Percentiles rank a stretch among this genome's conserved stretches.
phyloP scores from a whole-genome alignment of 2,113 vertebrate genomes.

The Cebus imitator region DNA sequence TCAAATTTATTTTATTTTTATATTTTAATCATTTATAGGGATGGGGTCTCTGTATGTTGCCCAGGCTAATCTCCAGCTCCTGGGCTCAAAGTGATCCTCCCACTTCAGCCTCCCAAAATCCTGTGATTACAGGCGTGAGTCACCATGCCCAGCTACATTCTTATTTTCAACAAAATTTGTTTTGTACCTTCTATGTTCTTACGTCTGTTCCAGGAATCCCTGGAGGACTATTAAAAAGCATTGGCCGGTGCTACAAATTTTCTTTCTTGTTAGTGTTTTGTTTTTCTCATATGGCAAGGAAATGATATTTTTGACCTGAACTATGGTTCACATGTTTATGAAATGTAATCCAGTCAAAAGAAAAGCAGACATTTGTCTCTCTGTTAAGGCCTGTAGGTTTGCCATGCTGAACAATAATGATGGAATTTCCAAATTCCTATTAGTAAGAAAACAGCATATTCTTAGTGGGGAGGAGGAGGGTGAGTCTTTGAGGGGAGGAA shows the following conservation, averaged over 20 bases:
- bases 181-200: constrained; percentile 34
- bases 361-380: constrained; percentile 71
- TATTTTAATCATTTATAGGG: too few relatives aligned
- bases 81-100: too few relatives aligned
- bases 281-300: constrained; percentile 58
- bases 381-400: constrained; percentile 63
- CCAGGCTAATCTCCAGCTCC: too few relatives aligned
- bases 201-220: constrained; percentile 34
- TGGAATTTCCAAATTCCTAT: constrained; percentile 75
- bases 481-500: neutral
- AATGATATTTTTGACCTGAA: constrained; percentile 63
- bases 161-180: constrained; percentile 58
- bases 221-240: constrained; percentile 51
- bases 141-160: neutral
- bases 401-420: constrained; percentile 64
- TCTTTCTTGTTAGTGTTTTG: constrained; percentile 53
- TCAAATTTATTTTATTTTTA: too few relatives aligned
- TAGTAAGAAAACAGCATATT: constrained; percentile 69
- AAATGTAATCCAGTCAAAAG: constrained; percentile 74
- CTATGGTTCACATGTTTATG: constrained; percentile 46
- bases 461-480: neutral
- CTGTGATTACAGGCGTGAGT: too few relatives aligned
- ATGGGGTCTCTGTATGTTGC: too few relatives aligned
- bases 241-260: constrained; percentile 52
- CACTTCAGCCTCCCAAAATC: too few relatives aligned